These are phyloP conservation scores for Rapana venosa DNA, from an alignment of 2,888 invertebrate species.

Conservation along the genomic window DNA sequence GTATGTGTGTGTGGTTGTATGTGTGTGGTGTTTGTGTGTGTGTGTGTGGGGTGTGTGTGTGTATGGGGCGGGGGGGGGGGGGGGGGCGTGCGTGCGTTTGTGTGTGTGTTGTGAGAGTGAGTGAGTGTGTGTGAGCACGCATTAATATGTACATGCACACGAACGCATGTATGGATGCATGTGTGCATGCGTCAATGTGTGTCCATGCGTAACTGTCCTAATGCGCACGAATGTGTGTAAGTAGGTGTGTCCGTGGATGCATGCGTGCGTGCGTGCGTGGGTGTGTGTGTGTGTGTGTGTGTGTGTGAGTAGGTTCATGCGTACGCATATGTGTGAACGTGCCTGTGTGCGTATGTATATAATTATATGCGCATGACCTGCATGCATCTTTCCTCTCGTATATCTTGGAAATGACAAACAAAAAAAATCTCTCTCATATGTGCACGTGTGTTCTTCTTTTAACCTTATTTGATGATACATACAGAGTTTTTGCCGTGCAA, in stretches of 20 bases:
- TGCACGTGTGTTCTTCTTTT: too few relatives aligned
- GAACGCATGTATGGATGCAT: background rate
- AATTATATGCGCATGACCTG: background rate
- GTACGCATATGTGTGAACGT: background rate
- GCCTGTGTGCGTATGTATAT: constrained; percentile 11
- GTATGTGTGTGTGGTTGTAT: background rate
- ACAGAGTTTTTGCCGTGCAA: too few relatives aligned
- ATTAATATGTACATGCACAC: background rate
- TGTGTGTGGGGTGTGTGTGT: too few relatives aligned
- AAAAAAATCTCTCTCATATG: too few relatives aligned
- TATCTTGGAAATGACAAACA: too few relatives aligned
- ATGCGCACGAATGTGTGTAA: background rate
- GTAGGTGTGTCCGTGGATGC: background rate
- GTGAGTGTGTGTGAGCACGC: background rate
- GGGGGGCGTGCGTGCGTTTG: too few relatives aligned
- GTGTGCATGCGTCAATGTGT: background rate
- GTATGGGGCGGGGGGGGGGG: too few relatives aligned
- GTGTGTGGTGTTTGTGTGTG: too few relatives aligned
- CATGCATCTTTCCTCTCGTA: too few relatives aligned
- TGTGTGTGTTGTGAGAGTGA: background rate
- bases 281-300: background rate
- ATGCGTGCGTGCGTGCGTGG: background rate
- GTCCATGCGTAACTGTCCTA: background rate
- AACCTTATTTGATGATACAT: too few relatives aligned
- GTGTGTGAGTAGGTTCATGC: background rate